Base-by-base conservation (phyloP, 1,140 invertebrate genomes). In the Batillaria attramentaria region DNA sequence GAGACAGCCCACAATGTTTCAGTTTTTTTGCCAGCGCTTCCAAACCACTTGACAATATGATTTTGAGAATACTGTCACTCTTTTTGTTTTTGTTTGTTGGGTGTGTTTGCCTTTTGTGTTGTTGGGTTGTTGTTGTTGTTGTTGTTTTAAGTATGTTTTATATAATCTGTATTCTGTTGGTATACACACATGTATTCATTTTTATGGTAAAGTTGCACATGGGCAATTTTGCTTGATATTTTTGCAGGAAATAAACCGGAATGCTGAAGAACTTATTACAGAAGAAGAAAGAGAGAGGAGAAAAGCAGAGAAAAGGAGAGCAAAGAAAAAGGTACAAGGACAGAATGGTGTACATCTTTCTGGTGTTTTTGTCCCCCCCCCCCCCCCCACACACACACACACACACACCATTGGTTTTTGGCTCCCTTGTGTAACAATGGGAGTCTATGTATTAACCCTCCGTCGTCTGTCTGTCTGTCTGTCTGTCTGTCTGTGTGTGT, bases 221-320 rank as follows among this genome's bases (percentile, higher is more conserved):
- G n/a, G n/a, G n/a, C n/a, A n/a, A n/a, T n/a, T n/a, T n/a, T n/a
- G 57, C 1, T 10, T 16, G 57, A 42, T 42, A 46, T 57, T 66
- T n/a, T 85, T 81, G 43, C 79, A 90, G 89, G 85, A 90, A 83
- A 86, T 85, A 81, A 83, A 85, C 79, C 83, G 83, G 83, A 89
- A 88, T 86, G 88, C 87, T 75, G 83, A 88, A 79, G 87, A 89
- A 84, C 79, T 90, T 50, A 87, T 89, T 72, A 85, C 86, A 69
- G 89, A 90, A 84, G 89, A 90, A 83, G 89, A 90, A 80, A 89
- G 87, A 84, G 87, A 89, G 78, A 89, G 88, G 80, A 81, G 83
- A 82, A 85, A 81, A 85, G 85, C 87, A 74, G 89, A 89, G 74
- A 90, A 89, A 84, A 83, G 87, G 79, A 84, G 85, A 86, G 87